A percentile compares a stretch with the other conserved stretches of the same genome.
phyloP scores from a whole-genome alignment of 2,797 vertebrate genomes.

The Artibeus jamaicensis region DNA sequence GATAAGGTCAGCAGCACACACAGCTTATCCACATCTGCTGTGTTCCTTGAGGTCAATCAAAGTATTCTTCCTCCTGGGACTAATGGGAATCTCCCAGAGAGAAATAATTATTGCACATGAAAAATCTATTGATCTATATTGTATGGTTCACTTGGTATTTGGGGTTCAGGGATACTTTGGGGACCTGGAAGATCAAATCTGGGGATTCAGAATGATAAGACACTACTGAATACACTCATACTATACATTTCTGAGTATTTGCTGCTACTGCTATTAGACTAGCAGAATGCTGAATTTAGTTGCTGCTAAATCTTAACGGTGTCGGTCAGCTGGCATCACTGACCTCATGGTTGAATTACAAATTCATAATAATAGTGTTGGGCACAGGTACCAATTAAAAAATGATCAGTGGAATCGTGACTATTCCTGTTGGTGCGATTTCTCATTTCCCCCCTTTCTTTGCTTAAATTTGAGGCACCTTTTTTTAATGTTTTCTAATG shows the following conservation, averaged over 20 bases:
- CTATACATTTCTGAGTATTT: slow-evolving; percentile 55
- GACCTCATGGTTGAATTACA: slow-evolving; percentile 45
- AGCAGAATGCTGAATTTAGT: slow-evolving; percentile 45
- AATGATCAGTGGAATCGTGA: background rate
- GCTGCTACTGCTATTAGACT: slow-evolving; percentile 39
- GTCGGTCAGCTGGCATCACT: background rate
- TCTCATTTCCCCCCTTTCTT: background rate
- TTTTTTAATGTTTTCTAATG: background rate
- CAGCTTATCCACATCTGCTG: slow-evolving; percentile 84
- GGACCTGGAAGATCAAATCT: slow-evolving; percentile 79
- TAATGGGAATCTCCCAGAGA: slow-evolving; percentile 82
- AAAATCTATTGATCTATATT: slow-evolving; percentile 82
- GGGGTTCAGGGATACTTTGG: slow-evolving; percentile 79
- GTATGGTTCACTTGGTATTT: slow-evolving; percentile 81
- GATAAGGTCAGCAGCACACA: slow-evolving; percentile 81
- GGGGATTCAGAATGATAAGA: slow-evolving; percentile 76
- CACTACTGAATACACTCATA: slow-evolving; percentile 52
- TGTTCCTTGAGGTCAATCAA: slow-evolving; percentile 83
- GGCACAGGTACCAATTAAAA: background rate
- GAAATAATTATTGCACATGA: slow-evolving; percentile 84
- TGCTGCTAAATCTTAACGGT: background rate
- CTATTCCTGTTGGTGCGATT: background rate
- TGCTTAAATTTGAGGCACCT: background rate
- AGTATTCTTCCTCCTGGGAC: slow-evolving; percentile 81
- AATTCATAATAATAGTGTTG: background rate